Evolutionary conservation across 1,140 invertebrate species (phyloP).

Genomic region (Lordiphosa clarofinis): DNA sequence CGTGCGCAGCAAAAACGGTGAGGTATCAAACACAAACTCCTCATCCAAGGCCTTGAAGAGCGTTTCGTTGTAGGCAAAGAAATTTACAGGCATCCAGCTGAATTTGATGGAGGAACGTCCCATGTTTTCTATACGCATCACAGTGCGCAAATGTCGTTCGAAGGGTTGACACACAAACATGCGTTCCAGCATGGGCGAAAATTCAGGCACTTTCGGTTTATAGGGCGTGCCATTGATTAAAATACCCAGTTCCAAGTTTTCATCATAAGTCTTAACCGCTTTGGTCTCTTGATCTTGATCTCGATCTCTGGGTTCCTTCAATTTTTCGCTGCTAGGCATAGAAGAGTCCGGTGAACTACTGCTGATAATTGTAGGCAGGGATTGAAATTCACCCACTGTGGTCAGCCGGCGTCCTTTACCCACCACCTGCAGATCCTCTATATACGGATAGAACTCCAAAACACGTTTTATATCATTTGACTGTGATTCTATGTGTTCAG

Average conservation of each 20-base stretch:
- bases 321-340: too few species aligned
- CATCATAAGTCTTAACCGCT: too few species aligned
- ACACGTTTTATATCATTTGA: conserved; percentile 22
- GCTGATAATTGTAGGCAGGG: conserved; percentile 3
- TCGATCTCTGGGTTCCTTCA: too few species aligned
- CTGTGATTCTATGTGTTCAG: not conserved
- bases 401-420: not conserved
- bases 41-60: conserved; percentile 15
- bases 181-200: conserved; percentile 34
- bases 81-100: conserved; percentile 31
- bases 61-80: conserved; percentile 38
- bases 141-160: conserved; percentile 30
- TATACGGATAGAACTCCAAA: conserved; percentile 34
- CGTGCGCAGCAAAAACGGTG: conserved; percentile 21
- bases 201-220: conserved; percentile 17
- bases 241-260: conserved; percentile 6
- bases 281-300: too few species aligned
- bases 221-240: conserved; percentile 52
- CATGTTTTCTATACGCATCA: conserved; percentile 57
- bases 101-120: conserved; percentile 31
- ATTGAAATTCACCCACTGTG: not conserved
- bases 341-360: not conserved
- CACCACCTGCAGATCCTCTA: conserved; percentile 27
- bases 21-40: conserved; percentile 42
- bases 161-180: conserved; percentile 56